Evolutionary conservation across 1,140 invertebrate genomes (phyloP).

Genomic region (Parapsyche elsis): DNA sequence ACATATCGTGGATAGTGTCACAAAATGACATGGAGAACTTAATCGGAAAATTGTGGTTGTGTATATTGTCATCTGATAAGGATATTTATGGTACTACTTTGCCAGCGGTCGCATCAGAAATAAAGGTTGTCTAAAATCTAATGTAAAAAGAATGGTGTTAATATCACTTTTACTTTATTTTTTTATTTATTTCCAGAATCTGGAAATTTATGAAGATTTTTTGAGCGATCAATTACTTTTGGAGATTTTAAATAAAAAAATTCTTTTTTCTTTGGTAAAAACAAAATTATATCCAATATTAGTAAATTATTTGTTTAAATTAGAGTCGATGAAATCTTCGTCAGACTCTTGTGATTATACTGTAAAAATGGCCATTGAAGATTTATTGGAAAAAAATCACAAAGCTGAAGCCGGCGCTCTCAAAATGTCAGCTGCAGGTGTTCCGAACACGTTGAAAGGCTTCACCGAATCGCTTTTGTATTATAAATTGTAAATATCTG

Average conservation of each 20-base stretch:
- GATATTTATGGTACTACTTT: not conserved
- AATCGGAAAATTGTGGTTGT: constrained; percentile 41
- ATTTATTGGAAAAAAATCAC: constrained; percentile 47
- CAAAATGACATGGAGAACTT: not conserved
- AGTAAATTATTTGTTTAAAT: constrained; percentile 47
- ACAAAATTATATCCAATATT: constrained; percentile 48
- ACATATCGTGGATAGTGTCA: constrained; percentile 23
- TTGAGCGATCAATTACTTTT: constrained; percentile 44
- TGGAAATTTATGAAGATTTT: constrained; percentile 32
- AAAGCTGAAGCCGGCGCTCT: constrained; percentile 50
- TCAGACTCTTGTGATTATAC: constrained; percentile 36
- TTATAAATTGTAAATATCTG: not conserved
- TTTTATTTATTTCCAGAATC: constrained; percentile 37
- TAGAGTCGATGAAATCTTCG: not conserved
- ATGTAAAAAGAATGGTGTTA: constrained; percentile 8
- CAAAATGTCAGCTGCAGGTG: constrained; percentile 43
- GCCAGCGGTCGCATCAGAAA: constrained; percentile 14
- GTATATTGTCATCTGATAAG: constrained; percentile 23
- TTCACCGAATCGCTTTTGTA: constrained; percentile 45
- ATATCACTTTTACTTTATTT: constrained; percentile 9
- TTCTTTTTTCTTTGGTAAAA: constrained; percentile 44
- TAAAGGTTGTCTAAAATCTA: constrained; percentile 19
- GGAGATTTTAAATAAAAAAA: constrained; percentile 46
- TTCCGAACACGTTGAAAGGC: constrained; percentile 43
- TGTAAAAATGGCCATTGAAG: constrained; percentile 42